Evolutionary conservation across 1,140 invertebrate species (phyloP).

Genomic region (Drosophila prosaltans): DNA sequence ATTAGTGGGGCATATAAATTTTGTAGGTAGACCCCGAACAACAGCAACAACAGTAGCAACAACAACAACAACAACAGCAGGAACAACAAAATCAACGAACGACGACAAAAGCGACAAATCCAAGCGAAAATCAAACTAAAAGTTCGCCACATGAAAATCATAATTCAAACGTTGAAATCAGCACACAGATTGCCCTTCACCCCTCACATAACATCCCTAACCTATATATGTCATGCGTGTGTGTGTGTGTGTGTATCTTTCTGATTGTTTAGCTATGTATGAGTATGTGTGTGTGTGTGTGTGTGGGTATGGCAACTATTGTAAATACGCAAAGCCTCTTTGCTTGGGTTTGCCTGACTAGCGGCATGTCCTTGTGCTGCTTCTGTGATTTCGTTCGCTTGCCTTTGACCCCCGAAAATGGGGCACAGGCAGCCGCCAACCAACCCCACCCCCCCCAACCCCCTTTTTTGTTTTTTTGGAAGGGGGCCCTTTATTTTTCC

Average conservation of each 20-base stretch:
- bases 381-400: constrained; percentile 70
- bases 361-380: constrained; percentile 75
- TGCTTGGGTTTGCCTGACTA: constrained; percentile 44
- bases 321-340: constrained; percentile 79
- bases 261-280: constrained; percentile 49
- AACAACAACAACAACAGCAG: constrained; percentile 66
- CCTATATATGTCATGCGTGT: constrained; percentile 6
- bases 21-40: constrained; percentile 56
- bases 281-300: constrained; percentile 45
- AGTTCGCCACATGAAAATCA: constrained; percentile 77
- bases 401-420: constrained; percentile 62
- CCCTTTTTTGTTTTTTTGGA: neutral
- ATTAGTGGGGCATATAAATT: constrained; percentile 80
- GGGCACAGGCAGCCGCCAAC: neutral
- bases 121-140: constrained; percentile 78
- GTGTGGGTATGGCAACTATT: constrained; percentile 73
- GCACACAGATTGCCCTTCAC: constrained; percentile 62
- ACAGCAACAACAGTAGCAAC: constrained; percentile 30
- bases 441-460: no score
- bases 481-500: neutral
- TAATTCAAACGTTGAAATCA: constrained; percentile 77
- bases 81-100: constrained; percentile 27
- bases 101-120: constrained; percentile 71
- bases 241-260: constrained; percentile 31
- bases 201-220: neutral